phyloP scores from a whole-genome alignment of 2,797 vertebrate genomes.

The Sebastes cheni region DNA sequence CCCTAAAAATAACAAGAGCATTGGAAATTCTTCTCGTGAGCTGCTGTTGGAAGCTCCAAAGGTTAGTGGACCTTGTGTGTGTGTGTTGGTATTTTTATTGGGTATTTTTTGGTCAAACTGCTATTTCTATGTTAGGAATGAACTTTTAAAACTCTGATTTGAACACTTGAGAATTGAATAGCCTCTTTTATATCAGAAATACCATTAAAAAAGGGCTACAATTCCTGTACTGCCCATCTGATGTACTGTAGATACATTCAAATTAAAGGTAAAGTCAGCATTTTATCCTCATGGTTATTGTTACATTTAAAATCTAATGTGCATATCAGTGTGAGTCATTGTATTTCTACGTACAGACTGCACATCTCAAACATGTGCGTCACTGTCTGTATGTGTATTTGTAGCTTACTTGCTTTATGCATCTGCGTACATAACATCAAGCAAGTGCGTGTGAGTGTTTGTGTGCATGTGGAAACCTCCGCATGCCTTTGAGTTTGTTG shows the following conservation, averaged over 20 bases:
- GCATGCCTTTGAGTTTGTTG: background rate
- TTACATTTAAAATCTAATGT: background rate
- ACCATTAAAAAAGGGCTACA: too few relatives aligned
- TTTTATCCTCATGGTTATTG: background rate
- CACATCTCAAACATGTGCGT: background rate
- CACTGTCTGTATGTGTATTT: background rate
- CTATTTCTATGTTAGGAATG: too few relatives aligned
- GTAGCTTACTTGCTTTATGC: background rate
- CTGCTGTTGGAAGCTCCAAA: too few relatives aligned
- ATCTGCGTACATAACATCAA: background rate
- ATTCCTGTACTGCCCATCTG: too few relatives aligned
- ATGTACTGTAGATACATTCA: background rate
- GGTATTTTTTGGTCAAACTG: too few relatives aligned
- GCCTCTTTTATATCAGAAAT: too few relatives aligned
- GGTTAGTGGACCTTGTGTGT: too few relatives aligned
- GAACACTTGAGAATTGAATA: too few relatives aligned
- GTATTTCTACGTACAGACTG: background rate
- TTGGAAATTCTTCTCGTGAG: too few relatives aligned
- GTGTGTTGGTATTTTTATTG: too few relatives aligned
- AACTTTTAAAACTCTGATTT: too few relatives aligned
- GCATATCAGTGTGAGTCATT: background rate
- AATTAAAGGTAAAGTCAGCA: background rate
- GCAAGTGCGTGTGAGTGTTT: background rate
- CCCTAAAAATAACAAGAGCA: too few relatives aligned
- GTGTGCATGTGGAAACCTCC: background rate